Evolutionary conservation across 2,797 vertebrate genomes (phyloP), one percentile per base, ranked within the genome.

Genomic region (Pterois miles): DNA sequence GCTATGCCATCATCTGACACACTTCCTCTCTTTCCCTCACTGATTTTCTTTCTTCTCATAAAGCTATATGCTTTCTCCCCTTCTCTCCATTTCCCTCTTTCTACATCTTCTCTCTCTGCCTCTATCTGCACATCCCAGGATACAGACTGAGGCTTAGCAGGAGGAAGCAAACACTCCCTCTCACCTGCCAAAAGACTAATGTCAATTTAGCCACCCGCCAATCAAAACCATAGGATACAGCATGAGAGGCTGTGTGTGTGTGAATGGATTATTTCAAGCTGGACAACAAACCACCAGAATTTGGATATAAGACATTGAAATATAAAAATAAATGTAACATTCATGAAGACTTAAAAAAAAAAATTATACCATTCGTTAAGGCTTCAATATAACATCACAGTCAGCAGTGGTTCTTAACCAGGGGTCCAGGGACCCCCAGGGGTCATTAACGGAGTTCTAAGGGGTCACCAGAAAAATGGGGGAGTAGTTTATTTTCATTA

Each of bases 161-260:
- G 81, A 80, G 74, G 76, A 88, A 62, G 66, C 65, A 75, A 74
- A 87, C 73, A 64, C 67, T 54, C 67, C 65, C 70, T 76, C 76
- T 86, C 81, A 87, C 64, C 82, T 88, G 81, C 83, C 87, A 90
- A 83, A 84, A 60, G 77, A 79, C 79, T 88, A 89, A 93, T 90
- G 88, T 90, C 88, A 91, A 89, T 88, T 90, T 90, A 87, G 65
- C 81, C 34, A 72, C 76, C 84, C 11, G 90, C 85, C 89, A 90
- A 80, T 91, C 90, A 92, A 88, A 91, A 81, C 88, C 82, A 72
- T 76, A 58, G 83, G 90, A 76, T 65, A 54, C 80, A 57, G 46
- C 65, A 67, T 3, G 59, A 65, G 71, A 81, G 54, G 52, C 22
- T 67, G 29, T 81, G 70, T 65, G 38, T 65, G 25, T 52, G 11